These are phyloP conservation scores for Hypomecis punctinalis DNA, from an alignment of 2,888 invertebrate species.

Conservation along the genomic window DNA sequence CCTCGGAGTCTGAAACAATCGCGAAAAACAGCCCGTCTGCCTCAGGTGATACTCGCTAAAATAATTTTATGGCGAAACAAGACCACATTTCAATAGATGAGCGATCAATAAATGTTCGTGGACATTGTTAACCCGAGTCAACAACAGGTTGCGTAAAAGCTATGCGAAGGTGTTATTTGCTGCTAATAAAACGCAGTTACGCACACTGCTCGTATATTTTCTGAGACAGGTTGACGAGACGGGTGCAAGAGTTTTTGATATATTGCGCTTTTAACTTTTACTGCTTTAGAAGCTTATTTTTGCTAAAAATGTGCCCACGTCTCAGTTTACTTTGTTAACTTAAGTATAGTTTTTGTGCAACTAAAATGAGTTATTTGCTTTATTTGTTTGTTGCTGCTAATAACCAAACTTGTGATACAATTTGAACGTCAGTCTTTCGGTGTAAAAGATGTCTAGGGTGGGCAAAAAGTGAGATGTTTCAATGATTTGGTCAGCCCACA, in stretches of 20 bases:
- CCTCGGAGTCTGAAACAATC: slow-evolving; percentile 63
- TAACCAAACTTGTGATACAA: too few relatives aligned
- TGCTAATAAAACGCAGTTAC: slow-evolving; percentile 16
- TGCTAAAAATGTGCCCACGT: too few relatives aligned
- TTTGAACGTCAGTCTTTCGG: too few relatives aligned
- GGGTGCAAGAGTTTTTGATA: background rate
- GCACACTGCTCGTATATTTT: slow-evolving; percentile 3
- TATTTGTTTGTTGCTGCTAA: too few relatives aligned
- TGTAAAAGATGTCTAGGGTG: background rate
- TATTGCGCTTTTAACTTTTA: background rate
- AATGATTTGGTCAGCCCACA: too few relatives aligned
- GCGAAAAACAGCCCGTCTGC: slow-evolving; percentile 62
- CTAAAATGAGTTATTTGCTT: background rate
- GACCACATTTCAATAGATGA: slow-evolving; percentile 19
- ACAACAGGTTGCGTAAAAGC: slow-evolving; percentile 12
- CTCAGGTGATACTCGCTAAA: slow-evolving; percentile 61
- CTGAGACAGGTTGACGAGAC: slow-evolving; percentile 1
- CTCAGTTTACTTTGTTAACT: too few relatives aligned
- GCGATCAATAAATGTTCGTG: slow-evolving; percentile 18
- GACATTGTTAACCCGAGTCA: slow-evolving; percentile 25
- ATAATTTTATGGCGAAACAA: slow-evolving; percentile 42
- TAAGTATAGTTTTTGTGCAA: background rate
- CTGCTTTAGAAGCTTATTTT: background rate
- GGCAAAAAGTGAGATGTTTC: background rate
- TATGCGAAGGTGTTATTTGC: slow-evolving; percentile 19